Percentiles rank a stretch among this genome's conserved stretches.
Conservation (phyloP, 2,797 vertebrate species). For the Loris lydekkerianus region DNA sequence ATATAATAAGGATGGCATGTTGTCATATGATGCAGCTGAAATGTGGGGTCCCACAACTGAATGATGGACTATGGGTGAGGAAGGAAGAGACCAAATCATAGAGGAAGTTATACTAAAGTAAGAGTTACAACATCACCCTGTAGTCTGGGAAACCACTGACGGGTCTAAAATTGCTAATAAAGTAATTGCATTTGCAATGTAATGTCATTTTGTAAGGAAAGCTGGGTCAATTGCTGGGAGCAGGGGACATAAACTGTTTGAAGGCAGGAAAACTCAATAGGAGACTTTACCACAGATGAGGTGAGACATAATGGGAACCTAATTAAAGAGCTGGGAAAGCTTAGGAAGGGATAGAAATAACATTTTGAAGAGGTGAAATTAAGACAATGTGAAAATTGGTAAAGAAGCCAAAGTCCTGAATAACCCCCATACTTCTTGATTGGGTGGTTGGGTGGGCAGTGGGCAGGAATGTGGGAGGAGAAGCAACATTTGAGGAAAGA, state of each 20-base stretch:
- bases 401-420: neutral
- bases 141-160: neutral
- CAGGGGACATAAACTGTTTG: neutral
- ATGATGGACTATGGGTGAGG: neutral
- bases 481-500: neutral
- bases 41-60: neutral
- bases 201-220: neutral
- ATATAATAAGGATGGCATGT: neutral
- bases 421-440: neutral
- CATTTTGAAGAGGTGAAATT: neutral
- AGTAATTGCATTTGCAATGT: conserved; percentile 34
- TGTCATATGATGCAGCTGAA: neutral
- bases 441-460: neutral
- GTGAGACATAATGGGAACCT: neutral
- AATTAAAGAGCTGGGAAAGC: neutral
- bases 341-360: neutral
- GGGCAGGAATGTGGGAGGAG: neutral
- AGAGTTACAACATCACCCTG: neutral
- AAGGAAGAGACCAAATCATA: neutral
- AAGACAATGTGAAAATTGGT: neutral
- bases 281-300: neutral
- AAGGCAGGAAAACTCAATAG: neutral
- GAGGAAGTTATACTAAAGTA: neutral
- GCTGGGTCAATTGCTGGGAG: neutral
- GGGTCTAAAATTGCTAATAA: neutral